Conservation (phyloP, 2,113 vertebrate genomes). For the Hemicordylus capensis region DNA sequence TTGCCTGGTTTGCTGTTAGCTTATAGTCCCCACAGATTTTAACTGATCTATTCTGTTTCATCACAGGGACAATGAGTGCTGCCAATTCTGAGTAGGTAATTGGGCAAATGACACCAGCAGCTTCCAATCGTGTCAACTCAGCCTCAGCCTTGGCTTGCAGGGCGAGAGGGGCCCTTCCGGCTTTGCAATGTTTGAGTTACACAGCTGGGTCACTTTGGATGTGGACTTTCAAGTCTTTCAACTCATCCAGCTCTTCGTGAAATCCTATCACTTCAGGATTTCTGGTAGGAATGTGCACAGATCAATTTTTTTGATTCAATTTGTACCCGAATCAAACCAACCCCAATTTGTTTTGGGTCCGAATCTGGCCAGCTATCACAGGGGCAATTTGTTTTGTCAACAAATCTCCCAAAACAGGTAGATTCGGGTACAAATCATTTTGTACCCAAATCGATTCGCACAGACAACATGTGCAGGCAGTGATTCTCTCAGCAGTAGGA, state of each 20-base stretch:
- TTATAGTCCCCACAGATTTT: not conserved
- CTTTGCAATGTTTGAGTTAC: not conserved
- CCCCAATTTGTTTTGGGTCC: too few relatives aligned
- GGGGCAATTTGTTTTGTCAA: too few relatives aligned
- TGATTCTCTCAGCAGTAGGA: too few relatives aligned
- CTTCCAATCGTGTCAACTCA: not conserved
- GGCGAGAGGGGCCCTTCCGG: constrained; percentile 15
- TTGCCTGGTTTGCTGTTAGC: not conserved
- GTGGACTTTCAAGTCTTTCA: not conserved
- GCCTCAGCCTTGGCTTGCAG: constrained; percentile 20
- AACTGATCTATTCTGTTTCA: not conserved
- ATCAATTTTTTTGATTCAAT: too few relatives aligned
- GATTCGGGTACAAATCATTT: too few relatives aligned
- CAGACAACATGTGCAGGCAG: too few relatives aligned
- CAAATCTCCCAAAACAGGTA: too few relatives aligned
- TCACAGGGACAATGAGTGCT: not conserved
- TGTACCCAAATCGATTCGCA: too few relatives aligned
- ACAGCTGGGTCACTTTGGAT: not conserved
- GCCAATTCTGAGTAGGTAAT: constrained; percentile 9
- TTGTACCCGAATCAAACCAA: too few relatives aligned
- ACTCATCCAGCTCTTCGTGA: constrained; percentile 13
- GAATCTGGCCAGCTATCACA: too few relatives aligned
- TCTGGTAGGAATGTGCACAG: too few relatives aligned
- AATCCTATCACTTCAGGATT: not conserved
- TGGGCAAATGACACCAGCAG: not conserved